A percentile compares a stretch with the other conserved stretches of the same genome.
Evolutionary conservation across 2,113 vertebrate species (phyloP).

Genomic region (Laticauda laticaudata): DNA sequence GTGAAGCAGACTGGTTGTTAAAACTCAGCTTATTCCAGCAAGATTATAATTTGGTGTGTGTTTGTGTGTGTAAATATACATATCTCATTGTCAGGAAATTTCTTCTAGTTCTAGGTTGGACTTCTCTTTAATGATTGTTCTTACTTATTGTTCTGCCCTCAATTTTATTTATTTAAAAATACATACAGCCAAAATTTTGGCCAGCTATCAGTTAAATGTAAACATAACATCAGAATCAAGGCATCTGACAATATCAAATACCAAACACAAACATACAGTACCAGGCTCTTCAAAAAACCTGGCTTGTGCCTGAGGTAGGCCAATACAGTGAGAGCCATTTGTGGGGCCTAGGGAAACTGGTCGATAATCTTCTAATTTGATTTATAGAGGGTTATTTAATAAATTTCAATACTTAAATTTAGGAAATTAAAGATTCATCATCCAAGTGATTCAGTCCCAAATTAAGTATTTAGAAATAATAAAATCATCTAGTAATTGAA

Average conservation of each 20-base stretch:
- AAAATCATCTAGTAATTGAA: not conserved
- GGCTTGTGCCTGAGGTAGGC: not conserved
- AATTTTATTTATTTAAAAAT: no score
- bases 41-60: not conserved
- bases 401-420: conserved; percentile 50
- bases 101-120: not conserved
- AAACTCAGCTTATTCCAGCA: not conserved
- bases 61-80: not conserved
- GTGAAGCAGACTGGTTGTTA: not conserved
- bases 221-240: not conserved
- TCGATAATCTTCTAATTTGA: conserved; percentile 37
- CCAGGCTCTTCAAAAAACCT: not conserved
- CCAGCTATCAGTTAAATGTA: not conserved
- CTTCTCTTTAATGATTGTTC: not conserved
- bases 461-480: not conserved
- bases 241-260: not conserved
- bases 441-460: conserved; percentile 12
- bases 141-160: not conserved
- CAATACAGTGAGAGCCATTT: not conserved
- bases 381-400: conserved; percentile 57
- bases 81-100: not conserved
- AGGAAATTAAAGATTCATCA: conserved; percentile 57
- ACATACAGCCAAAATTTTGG: not conserved
- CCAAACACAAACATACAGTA: not conserved
- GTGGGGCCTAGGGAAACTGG: not conserved